A percentile compares a stretch with the other conserved stretches of the same genome.
Conservation (phyloP, 1,140 invertebrate species). For the Eumaeus atala region DNA sequence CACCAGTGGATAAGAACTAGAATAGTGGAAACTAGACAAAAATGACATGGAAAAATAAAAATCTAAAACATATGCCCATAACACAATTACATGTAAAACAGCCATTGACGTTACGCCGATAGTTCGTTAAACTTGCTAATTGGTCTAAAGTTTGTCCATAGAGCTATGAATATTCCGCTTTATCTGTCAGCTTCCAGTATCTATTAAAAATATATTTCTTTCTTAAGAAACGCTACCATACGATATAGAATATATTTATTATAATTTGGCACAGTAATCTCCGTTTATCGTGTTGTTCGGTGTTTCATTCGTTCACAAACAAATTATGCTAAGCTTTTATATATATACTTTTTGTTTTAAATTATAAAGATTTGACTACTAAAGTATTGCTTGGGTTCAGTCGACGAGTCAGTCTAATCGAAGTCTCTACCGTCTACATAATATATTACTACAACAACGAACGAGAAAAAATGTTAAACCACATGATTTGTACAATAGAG, state of each 20-base stretch:
- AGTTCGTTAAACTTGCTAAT: too few species aligned
- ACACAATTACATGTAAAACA: too few species aligned
- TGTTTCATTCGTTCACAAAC: conserved; percentile 3
- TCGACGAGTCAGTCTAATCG: conserved; percentile 65
- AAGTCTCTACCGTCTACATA: conserved; percentile 26
- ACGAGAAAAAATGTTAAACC: conserved; percentile 16
- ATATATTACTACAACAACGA: conserved; percentile 20
- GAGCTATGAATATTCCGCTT: too few species aligned
- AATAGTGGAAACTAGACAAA: too few species aligned
- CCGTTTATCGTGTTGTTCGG: conserved; percentile 15
- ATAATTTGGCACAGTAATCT: conserved; percentile 54
- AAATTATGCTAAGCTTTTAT: conserved; percentile 5
- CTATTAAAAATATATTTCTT: background rate
- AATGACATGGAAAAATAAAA: too few species aligned
- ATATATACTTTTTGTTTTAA: conserved; percentile 2
- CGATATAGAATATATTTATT: conserved; percentile 27
- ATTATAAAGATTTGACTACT: conserved; percentile 49
- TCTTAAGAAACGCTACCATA: conserved; percentile 14
- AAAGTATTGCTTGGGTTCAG: conserved; percentile 73
- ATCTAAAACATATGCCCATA: too few species aligned
- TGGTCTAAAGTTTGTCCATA: too few species aligned
- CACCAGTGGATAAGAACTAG: too few species aligned
- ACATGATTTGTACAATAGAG: conserved; percentile 24
- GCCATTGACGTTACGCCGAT: too few species aligned
- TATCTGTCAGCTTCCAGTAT: background rate